Evolutionary conservation across 1,140 invertebrate genomes (phyloP), one percentile per base, ranked within the genome.

Genomic region (Chymomyza costata): DNA sequence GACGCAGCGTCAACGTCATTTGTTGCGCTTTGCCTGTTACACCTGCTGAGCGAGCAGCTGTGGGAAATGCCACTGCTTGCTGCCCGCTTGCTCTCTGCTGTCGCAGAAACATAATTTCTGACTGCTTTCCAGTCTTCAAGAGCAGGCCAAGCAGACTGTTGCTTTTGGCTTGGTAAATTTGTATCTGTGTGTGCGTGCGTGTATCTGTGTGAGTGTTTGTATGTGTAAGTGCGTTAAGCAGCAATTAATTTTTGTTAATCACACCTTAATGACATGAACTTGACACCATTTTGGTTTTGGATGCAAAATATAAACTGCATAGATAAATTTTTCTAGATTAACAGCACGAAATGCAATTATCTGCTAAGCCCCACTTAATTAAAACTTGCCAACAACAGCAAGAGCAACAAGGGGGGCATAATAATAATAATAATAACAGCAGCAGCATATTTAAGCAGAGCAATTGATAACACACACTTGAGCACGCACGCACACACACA

Each of bases 181-280:
- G 3, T 25, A 25, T 15, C 1, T 28, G 37, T 13, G 34, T 32
- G 28, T 21, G 41, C 34, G 14, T 49, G 41, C 15, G 18, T 37
- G 8, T 25, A 14, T 47, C 1, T 47, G 25, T 41, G 13, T 25
- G 6, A 3, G 19, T 31, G 16, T 51, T 15, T 51, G 53, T 47
- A 45, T 53, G 28, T 41, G 28, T 41, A 31, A 49, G 28, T 43
- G 16, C 50, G 65, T 61, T 74, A 76, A 76, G 71, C 73, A 78
- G 66, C 66, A 56, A 78, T 66, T 78, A 80, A 78, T 78, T 78
- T 78, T 78, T 78, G 71, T 78, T 78, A 78, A 78, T 78, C 66
- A 78, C 71, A 78, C 66, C 73, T 80, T 78, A 80, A 78, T 80
- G 73, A 80, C 66, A 64, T 63, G 71, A 78, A 78, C 71, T 78